A percentile compares a stretch with the other conserved stretches of the same genome.
Conservation (phyloP, 1,140 invertebrate genomes). For the Ooceraea biroi region DNA sequence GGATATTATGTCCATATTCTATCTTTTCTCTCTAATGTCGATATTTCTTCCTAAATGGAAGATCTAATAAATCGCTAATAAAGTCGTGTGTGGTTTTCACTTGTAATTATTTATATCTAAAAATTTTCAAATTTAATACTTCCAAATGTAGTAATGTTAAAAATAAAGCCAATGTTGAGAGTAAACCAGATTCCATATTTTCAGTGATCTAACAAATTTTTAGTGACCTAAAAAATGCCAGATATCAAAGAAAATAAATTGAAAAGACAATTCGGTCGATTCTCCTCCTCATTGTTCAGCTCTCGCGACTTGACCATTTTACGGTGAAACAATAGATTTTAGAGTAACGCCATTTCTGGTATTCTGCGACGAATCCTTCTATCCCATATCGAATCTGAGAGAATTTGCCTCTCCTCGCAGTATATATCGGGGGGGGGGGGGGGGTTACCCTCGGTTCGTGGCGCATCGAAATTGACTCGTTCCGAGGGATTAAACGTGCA, state of each 20-base stretch:
- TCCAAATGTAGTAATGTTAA: no score
- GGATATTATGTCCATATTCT: background rate
- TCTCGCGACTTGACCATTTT: constrained; percentile 45
- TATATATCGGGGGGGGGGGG: constrained; percentile 70
- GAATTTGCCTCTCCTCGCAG: constrained; percentile 48
- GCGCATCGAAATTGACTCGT: constrained; percentile 78
- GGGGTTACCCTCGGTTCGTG: constrained; percentile 74
- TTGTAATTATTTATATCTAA: background rate
- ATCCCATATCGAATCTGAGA: constrained; percentile 71
- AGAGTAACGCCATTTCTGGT: constrained; percentile 58
- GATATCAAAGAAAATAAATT: constrained; percentile 53
- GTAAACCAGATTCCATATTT: no score
- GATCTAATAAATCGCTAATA: constrained; percentile 5
- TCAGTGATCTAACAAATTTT: constrained; percentile 9
- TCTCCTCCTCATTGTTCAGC: constrained; percentile 47
- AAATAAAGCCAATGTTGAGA: no score
- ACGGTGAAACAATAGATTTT: constrained; percentile 69
- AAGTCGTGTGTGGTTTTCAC: background rate
- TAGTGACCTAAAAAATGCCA: background rate
- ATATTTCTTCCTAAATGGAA: background rate
- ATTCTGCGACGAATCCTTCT: constrained; percentile 67
- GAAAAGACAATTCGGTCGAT: constrained; percentile 31
- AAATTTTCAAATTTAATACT: background rate
- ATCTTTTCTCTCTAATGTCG: background rate
- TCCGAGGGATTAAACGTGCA: constrained; percentile 73